Percentiles rank a stretch among this genome's conserved stretches.
These are phyloP conservation scores for Cyphomyrmex costatus DNA, from an alignment of 1,140 invertebrate genomes.

Conservation along the genomic window DNA sequence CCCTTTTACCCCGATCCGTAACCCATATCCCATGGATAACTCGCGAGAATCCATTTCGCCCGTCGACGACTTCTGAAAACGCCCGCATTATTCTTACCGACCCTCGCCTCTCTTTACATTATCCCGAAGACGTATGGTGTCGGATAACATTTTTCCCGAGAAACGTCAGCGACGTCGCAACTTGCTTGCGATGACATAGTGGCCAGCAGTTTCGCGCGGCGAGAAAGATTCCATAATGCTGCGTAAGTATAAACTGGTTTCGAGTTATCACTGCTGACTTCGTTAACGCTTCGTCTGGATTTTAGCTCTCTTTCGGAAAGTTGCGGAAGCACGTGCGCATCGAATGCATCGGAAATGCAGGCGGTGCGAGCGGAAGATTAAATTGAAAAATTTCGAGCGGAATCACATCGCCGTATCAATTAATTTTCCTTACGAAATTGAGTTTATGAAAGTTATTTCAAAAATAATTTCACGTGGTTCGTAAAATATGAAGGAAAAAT, in stretches of 20 bases:
- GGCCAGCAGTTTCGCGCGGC: conserved; percentile 5
- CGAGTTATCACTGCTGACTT: conserved; percentile 5
- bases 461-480: conserved; percentile 6
- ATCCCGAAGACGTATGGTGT: conserved; percentile 72
- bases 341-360: background rate
- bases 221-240: conserved; percentile 18
- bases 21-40: conserved; percentile 74
- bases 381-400: conserved; percentile 32
- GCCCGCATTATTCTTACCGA: conserved; percentile 77
- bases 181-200: conserved; percentile 12
- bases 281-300: background rate
- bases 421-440: conserved; percentile 19
- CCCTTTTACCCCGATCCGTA: conserved; percentile 51
- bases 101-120: conserved; percentile 72
- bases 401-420: conserved; percentile 9
- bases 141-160: conserved; percentile 70
- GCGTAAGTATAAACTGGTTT: background rate
- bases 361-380: background rate
- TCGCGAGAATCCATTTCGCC: conserved; percentile 75
- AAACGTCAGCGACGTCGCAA: conserved; percentile 44
- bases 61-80: conserved; percentile 74
- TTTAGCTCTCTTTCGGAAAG: background rate
- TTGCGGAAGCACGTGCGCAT: background rate
- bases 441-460: conserved; percentile 34
- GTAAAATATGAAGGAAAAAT: conserved; percentile 27